phyloP scores from a whole-genome alignment of 1,140 invertebrate genomes.

The Leucophenga varia region DNA sequence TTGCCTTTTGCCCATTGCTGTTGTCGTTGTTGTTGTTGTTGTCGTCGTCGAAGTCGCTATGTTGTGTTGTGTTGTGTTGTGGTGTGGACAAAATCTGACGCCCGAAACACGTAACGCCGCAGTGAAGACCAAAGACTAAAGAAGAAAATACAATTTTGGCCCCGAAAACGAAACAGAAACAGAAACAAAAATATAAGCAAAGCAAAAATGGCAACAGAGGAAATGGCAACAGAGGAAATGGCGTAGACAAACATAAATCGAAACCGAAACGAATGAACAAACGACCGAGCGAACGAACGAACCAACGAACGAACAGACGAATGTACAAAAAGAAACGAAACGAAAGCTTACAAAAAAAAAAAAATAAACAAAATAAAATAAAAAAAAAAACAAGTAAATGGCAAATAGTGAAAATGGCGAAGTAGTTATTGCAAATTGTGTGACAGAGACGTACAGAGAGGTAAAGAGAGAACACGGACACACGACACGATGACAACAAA shows the following conservation, averaged over 20 bases:
- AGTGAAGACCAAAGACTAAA: constrained; percentile 50
- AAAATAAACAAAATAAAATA: constrained; percentile 5
- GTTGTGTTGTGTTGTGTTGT: constrained; percentile 20
- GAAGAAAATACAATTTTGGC: constrained; percentile 13
- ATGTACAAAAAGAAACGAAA: constrained; percentile 4
- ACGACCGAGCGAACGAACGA: too few species aligned
- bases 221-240: constrained; percentile 11
- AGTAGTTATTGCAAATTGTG: too few species aligned
- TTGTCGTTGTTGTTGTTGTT: constrained; percentile 10
- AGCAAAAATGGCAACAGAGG: constrained; percentile 12
- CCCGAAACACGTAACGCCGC: constrained; percentile 57
- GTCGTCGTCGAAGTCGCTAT: constrained; percentile 23
- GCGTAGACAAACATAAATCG: constrained; percentile 2
- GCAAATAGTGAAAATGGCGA: too few species aligned
- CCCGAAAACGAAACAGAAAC: constrained; percentile 17
- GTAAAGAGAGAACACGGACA: too few species aligned
- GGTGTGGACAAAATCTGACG: constrained; percentile 56
- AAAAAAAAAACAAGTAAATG: constrained; percentile 6
- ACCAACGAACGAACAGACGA: neutral
- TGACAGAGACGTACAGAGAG: too few species aligned
- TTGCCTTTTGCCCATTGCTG: too few species aligned
- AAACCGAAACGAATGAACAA: too few species aligned
- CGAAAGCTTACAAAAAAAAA: constrained; percentile 5
- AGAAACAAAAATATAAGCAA: too few species aligned
- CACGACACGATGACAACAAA: too few species aligned